Percentiles rank a stretch among this genome's conserved stretches.
Evolutionary conservation across 2,113 vertebrate species (phyloP).

Genomic region (Meriones unguiculatus): DNA sequence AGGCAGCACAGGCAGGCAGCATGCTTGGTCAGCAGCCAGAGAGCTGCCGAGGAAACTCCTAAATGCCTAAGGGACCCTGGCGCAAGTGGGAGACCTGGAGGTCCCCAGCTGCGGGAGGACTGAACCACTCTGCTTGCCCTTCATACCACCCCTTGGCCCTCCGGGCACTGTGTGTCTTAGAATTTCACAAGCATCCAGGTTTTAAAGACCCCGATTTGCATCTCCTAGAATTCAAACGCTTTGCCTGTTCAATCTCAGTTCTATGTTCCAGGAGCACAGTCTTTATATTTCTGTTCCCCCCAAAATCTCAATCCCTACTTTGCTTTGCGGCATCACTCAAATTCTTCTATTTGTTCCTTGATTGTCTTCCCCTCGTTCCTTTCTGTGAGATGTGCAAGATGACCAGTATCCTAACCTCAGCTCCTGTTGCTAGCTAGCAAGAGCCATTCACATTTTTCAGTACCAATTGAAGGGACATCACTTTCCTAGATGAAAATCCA

Average conservation of each 20-base stretch:
- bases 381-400: neutral
- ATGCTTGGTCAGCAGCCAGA: neutral
- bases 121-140: neutral
- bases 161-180: neutral
- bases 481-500: neutral
- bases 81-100: neutral
- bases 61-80: neutral
- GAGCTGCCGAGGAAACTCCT: neutral
- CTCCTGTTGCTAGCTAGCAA: neutral
- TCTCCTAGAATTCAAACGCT: neutral
- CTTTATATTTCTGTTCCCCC: neutral
- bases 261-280: neutral
- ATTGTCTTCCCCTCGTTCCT: neutral
- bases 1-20: neutral
- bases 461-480: neutral
- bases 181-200: neutral
- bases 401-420: neutral
- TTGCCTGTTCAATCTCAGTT: neutral
- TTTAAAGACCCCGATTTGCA: conserved; percentile 5
- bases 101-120: neutral
- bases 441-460: neutral
- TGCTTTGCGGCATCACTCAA: neutral
- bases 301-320: neutral
- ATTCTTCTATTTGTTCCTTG: neutral
- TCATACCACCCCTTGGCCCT: neutral